Evolutionary conservation across 2,113 vertebrate species (phyloP), one percentile per base, ranked within the genome.

Genomic region (Pterophyllum scalare): DNA sequence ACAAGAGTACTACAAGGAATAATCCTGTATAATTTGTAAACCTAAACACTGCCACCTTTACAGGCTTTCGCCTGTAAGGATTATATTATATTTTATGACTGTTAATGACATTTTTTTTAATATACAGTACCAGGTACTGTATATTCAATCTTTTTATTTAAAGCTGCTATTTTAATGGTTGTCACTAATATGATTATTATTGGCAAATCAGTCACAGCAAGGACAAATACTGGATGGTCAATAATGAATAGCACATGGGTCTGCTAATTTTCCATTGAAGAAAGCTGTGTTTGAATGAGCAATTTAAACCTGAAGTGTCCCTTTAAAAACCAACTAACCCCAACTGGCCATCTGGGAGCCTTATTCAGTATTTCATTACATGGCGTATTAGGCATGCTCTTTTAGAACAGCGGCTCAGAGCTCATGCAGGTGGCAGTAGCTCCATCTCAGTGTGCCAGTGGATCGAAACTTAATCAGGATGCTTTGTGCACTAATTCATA

Each of bases 391-490:
- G 90, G 52, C 88, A 79, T 65, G 88, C 81, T 86, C 80, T 64
- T 84, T 72, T 56, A 72, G 60, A 91, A 65, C 92, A 78, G 85
- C 14, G 28, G 64, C 77, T 67, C 74, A 6, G 52, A 31, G 83
- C 67, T 19, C 72, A 20, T 75, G 80, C 82, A 83, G 61, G 83
- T 83, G 70, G 77, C 33, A 2, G 74, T 10, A 31, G 61, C 83
- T 14, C 28, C 24, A 43, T 74, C 67, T 85, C 76, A 74, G 49
- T 31, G 75, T 62, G 65, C 40, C 54, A 10, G 59, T 75, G 78
- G 93, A 95, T 94, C 83, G 85, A 95, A 94, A 94, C 88, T 84
- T 92, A 94, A 94, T 94, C 93, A 94, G 85, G 67, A 75, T 31
- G 78, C 84, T 89, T 91, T 84, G 85, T 84, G 77, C 65, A 17